A percentile compares a stretch with the other conserved stretches of the same genome.
phyloP scores from a whole-genome alignment of 2,113 vertebrate species.

The Perognathus longimembris region DNA sequence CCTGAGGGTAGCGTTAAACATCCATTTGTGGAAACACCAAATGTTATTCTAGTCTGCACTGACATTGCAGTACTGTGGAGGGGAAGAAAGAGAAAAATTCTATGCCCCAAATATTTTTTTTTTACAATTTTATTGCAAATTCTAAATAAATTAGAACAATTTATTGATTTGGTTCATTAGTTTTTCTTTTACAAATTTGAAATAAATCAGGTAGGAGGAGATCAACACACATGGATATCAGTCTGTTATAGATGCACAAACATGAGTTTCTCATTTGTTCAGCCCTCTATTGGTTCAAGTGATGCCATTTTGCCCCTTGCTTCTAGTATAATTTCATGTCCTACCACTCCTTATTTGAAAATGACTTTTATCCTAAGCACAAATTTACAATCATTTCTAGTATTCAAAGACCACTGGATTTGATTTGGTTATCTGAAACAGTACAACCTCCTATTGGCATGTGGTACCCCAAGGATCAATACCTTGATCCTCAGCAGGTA shows the following conservation, averaged over 20 bases:
- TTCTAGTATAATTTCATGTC: background rate
- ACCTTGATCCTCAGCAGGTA: background rate
- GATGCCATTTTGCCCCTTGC: background rate
- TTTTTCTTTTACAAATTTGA: background rate
- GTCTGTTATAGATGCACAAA: accelerated
- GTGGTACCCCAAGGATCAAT: background rate
- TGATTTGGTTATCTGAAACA: background rate
- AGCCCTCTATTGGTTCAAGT: background rate
- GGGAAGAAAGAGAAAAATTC: background rate
- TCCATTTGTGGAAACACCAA: background rate
- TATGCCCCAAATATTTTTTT: background rate
- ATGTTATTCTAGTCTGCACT: background rate
- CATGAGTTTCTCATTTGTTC: background rate
- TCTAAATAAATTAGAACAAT: too few species aligned
- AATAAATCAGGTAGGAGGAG: background rate
- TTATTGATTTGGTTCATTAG: background rate
- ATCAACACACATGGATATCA: background rate
- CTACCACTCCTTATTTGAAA: background rate
- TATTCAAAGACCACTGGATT: background rate
- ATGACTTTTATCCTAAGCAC: background rate
- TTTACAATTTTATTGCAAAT: too few species aligned
- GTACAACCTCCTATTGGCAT: background rate
- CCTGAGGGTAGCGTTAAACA: background rate
- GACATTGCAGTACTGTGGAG: background rate
- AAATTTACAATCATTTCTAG: background rate